A percentile compares a stretch with the other conserved stretches of the same genome.
Evolutionary conservation across 2,797 vertebrate genomes (phyloP).

Genomic region (Danio aesculapii): DNA sequence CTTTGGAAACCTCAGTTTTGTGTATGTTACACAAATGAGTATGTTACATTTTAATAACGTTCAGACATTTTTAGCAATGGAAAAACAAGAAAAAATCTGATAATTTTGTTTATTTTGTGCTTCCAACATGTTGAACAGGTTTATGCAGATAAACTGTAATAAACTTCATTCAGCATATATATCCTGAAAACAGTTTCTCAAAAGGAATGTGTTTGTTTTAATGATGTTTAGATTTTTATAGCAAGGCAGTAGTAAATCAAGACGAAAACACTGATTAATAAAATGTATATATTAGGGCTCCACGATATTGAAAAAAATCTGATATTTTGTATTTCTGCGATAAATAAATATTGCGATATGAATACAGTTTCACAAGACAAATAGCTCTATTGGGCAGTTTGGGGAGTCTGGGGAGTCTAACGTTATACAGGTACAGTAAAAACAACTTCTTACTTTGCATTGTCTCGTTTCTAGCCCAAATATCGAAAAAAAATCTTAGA

Average conservation of each 20-base stretch:
- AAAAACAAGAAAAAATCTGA: background rate
- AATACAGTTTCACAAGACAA: no score
- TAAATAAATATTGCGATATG: no score
- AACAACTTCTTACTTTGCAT: no score
- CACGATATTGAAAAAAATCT: no score
- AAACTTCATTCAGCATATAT: background rate
- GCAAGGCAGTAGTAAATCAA: background rate
- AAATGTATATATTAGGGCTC: background rate
- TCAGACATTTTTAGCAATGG: background rate
- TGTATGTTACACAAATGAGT: background rate
- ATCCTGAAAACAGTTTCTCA: background rate
- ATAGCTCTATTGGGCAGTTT: no score
- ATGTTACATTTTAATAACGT: background rate
- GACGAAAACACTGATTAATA: background rate
- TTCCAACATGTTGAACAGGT: background rate
- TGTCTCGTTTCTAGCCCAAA: no score
- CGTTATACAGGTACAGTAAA: no score
- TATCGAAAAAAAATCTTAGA: no score
- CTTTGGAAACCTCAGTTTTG: background rate
- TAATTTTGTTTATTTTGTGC: background rate
- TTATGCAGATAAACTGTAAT: background rate
- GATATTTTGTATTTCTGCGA: no score
- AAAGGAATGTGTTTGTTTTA: background rate
- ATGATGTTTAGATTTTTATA: background rate
- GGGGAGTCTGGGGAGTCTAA: no score